phyloP scores from a whole-genome alignment of 92 coral and sea anemone genomes.

The Porites lobata region DNA sequence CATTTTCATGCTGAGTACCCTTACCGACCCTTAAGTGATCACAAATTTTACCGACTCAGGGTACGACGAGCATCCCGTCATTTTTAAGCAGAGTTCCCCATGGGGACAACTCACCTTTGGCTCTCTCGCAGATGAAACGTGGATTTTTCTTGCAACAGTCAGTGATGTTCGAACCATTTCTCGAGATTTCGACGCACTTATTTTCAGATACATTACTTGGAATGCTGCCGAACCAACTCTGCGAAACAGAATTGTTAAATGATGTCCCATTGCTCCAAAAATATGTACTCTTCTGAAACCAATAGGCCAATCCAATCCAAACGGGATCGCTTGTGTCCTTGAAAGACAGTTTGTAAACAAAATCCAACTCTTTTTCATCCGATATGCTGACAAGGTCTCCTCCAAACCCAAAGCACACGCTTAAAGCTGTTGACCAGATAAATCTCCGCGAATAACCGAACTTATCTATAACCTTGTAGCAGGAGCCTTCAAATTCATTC shows the following conservation, averaged over 20 bases:
- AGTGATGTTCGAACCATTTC: slow-evolving; percentile 17
- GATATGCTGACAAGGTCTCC: no score
- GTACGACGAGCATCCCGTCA: no score
- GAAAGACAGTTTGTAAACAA: neutral
- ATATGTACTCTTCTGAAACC: slow-evolving; percentile 21
- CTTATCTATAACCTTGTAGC: neutral
- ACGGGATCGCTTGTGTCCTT: neutral
- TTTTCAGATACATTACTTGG: neutral
- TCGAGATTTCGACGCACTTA: neutral
- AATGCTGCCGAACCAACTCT: slow-evolving; percentile 30
- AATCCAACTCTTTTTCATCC: neutral
- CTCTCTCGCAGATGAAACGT: slow-evolving; percentile 47
- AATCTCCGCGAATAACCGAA: neutral
- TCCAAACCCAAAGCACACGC: neutral
- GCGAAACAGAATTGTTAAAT: slow-evolving; percentile 17
- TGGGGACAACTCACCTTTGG: slow-evolving; percentile 33
- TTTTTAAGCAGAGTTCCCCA: no score
- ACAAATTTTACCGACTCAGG: no score
- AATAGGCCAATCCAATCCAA: slow-evolving; percentile 57
- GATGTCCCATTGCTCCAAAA: slow-evolving; percentile 55
- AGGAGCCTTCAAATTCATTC: neutral
- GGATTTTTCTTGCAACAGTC: slow-evolving; percentile 43
- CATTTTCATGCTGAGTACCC: no score
- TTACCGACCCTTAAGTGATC: no score
- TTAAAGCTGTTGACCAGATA: neutral